Percentiles rank a stretch among this genome's conserved stretches.
Conservation (phyloP, 2,113 vertebrate species). For the Microcebus griseorufus region DNA sequence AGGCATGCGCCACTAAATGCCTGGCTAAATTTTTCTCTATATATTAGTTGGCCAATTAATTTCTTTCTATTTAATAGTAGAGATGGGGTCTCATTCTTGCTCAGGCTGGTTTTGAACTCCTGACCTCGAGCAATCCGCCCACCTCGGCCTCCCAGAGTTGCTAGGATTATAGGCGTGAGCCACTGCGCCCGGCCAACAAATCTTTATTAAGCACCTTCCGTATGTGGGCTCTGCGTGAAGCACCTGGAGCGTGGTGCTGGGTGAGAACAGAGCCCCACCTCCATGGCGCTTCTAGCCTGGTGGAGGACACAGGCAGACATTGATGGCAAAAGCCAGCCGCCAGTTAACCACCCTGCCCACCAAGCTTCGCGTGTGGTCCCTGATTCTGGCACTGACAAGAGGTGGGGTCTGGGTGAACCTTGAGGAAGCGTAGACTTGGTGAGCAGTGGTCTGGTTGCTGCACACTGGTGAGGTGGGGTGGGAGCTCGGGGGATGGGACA, state of each 20-base stretch:
- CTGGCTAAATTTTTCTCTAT: no score
- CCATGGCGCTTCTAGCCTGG: not conserved
- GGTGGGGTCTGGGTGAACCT: not conserved
- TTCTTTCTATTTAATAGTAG: no score
- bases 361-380: not conserved
- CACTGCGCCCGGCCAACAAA: accelerated
- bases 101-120: no score
- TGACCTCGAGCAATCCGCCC: no score
- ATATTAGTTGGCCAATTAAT: no score
- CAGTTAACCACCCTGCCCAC: no score
- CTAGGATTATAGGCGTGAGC: no score
- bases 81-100: no score
- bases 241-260: not conserved
- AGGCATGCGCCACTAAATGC: no score
- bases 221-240: not conserved
- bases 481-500: not conserved
- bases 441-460: not conserved
- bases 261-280: not conserved
- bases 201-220: not conserved
- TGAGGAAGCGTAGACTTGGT: not conserved
- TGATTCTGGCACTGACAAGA: not conserved
- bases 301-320: not conserved
- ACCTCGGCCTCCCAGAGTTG: no score
- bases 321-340: no score
- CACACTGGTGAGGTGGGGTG: no score